Conservation (phyloP, 2,888 invertebrate genomes). For the Apotomis turbidana region DNA sequence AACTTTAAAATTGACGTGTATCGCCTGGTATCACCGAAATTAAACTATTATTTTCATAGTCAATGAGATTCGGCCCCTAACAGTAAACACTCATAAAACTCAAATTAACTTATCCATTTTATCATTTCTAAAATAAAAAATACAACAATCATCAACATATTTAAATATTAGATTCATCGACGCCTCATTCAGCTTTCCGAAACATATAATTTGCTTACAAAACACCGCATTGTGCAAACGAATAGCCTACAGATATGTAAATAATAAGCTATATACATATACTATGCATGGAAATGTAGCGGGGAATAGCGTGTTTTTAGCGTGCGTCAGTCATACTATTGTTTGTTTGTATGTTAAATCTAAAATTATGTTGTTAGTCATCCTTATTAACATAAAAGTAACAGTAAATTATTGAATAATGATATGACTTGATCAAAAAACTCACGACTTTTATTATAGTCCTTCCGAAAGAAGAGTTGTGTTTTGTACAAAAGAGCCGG, state of each 20-base stretch:
- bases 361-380: not conserved
- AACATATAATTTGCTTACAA: slow-evolving; percentile 28
- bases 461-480: too few relatives aligned
- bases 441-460: too few relatives aligned
- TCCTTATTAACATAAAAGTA: not conserved
- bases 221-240: slow-evolving; percentile 5
- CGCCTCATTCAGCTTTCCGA: not conserved
- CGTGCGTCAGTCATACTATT: slow-evolving; percentile 20
- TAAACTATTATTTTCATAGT: too few relatives aligned
- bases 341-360: not conserved
- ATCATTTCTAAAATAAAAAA: slow-evolving; percentile 1
- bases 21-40: too few relatives aligned
- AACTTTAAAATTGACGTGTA: too few relatives aligned
- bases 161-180: not conserved
- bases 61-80: too few relatives aligned
- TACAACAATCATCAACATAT: not conserved
- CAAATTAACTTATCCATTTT: not conserved
- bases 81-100: not conserved
- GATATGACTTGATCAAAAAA: too few relatives aligned
- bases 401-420: too few relatives aligned
- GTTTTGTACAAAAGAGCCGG: too few relatives aligned
- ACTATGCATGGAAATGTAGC: not conserved
- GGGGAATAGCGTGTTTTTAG: not conserved
- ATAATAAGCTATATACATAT: not conserved
- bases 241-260: slow-evolving; percentile 26